phyloP scores from a whole-genome alignment of 1,140 invertebrate species.

The Saccostrea glomerata region DNA sequence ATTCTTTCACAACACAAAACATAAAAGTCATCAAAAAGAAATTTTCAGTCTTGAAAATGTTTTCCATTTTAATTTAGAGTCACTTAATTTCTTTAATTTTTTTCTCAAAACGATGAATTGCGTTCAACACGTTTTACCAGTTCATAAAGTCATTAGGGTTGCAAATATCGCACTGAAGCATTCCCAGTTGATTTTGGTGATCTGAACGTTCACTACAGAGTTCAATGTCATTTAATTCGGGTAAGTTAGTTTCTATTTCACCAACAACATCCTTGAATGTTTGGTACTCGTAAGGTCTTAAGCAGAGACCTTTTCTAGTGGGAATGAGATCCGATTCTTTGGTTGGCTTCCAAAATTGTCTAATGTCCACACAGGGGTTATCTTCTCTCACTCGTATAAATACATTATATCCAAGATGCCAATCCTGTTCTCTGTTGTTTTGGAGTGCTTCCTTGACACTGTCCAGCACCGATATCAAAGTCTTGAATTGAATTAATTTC shows the following conservation, averaged over 20 bases:
- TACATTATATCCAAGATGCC: conserved; percentile 8
- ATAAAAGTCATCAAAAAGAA: no score
- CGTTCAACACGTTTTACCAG: background rate
- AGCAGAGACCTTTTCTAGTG: conserved; percentile 37
- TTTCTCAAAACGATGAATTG: no score
- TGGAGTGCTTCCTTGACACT: background rate
- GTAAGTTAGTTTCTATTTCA: background rate
- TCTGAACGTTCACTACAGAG: background rate
- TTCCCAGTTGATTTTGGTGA: conserved; percentile 22
- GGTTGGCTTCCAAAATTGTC: conserved; percentile 30
- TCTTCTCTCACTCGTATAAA: background rate
- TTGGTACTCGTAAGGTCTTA: conserved; percentile 15
- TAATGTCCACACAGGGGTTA: conserved; percentile 40
- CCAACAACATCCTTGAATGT: background rate
- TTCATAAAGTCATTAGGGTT: conserved; percentile 10
- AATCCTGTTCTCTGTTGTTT: background rate
- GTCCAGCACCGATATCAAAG: background rate
- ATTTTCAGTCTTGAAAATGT: no score
- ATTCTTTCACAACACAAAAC: no score
- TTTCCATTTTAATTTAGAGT: no score
- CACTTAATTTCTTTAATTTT: no score
- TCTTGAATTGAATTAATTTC: background rate
- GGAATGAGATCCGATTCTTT: background rate
- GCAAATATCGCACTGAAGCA: background rate
- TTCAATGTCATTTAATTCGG: background rate